Base-by-base conservation (phyloP, 2,797 vertebrate species). In the Esox lucius region DNA sequence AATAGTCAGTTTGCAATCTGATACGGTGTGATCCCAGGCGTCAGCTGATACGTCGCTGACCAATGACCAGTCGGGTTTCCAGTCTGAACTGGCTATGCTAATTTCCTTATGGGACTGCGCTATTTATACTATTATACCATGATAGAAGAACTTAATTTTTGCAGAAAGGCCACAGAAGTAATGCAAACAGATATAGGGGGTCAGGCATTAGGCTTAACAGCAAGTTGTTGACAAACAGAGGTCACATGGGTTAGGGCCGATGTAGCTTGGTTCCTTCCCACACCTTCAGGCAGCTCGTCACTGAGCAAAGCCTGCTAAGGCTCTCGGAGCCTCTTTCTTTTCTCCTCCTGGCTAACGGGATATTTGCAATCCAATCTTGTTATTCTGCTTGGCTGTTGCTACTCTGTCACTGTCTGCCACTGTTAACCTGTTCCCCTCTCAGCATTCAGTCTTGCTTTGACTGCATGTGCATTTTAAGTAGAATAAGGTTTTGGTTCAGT, bases 331-430 rank as follows among this genome's bases (percentile, higher is more conserved):
- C 89, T 83, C 77, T 69, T 39, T 39, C 35, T 39, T 39, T 39
- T 39, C 70, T 15, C 66, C 66, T 33, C 42, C 67, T 46, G 17
- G 33, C 66, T 69, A n/a, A 64, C n/a, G 61, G 78, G 85, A 85
- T 93, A 93, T 94, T 93, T 93, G 87, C 90, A 84, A 72, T 68
- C 75, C 93, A 92, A 95, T 94, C 92, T 89, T 59, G 87, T 93
- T 92, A 91, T 75, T 73, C 77, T 24, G 65, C 84, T 86, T 72
- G 70, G 75, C 80, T 80, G 84, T 74, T 82, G 87, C 83, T 76
- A 19, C 69, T 31, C 77, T 1, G 84, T 84, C 77, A 33, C 77
- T 1, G 85, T 84, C 78, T 77, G 75, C 85, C 79, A 77, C 83
- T 72, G 70, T 73, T 61, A 31, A 53, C 17, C n/a, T 49, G 75